A percentile compares a stretch with the other conserved stretches of the same genome.
phyloP scores from a whole-genome alignment of 2,888 invertebrate species.

The Melolontha melolontha region DNA sequence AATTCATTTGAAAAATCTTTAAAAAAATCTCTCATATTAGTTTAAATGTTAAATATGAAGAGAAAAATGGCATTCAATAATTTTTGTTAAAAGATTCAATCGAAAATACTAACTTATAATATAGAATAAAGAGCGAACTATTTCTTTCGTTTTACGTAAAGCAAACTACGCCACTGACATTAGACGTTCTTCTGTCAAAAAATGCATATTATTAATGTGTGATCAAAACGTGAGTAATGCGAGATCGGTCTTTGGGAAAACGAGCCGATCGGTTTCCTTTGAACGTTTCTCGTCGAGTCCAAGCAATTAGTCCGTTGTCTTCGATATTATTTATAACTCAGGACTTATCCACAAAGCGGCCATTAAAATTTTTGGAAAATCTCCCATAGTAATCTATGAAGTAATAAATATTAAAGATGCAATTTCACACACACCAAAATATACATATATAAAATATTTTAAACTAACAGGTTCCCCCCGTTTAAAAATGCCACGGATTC shows the following conservation, averaged over 20 bases:
- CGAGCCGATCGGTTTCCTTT: constrained; percentile 37
- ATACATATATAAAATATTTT: constrained; percentile 52
- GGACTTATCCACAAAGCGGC: constrained; percentile 27
- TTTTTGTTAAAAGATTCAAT: too few species aligned
- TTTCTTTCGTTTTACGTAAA: too few species aligned
- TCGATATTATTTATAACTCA: constrained; percentile 37
- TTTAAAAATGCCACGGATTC: constrained; percentile 60
- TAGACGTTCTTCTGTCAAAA: constrained; percentile 1
- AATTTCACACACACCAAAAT: constrained; percentile 52
- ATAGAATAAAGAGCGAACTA: too few species aligned
- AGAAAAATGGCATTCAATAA: too few species aligned
- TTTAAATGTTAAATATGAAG: too few species aligned
- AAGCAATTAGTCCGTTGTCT: constrained; percentile 41
- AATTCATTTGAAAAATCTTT: too few species aligned
- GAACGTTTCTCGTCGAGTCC: constrained; percentile 11
- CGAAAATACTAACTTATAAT: too few species aligned
- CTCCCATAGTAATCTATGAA: constrained; percentile 48
- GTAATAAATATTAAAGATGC: constrained; percentile 58
- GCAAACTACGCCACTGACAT: too few species aligned
- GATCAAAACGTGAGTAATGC: constrained; percentile 37
- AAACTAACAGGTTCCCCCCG: constrained; percentile 53
- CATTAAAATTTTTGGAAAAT: constrained; percentile 44
- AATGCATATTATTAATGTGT: constrained; percentile 36
- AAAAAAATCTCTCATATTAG: too few species aligned
- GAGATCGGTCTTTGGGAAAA: constrained; percentile 25